These are phyloP conservation scores for Brachypalpus laphriformis DNA, from an alignment of 2,888 invertebrate species.

Conservation along the genomic window DNA sequence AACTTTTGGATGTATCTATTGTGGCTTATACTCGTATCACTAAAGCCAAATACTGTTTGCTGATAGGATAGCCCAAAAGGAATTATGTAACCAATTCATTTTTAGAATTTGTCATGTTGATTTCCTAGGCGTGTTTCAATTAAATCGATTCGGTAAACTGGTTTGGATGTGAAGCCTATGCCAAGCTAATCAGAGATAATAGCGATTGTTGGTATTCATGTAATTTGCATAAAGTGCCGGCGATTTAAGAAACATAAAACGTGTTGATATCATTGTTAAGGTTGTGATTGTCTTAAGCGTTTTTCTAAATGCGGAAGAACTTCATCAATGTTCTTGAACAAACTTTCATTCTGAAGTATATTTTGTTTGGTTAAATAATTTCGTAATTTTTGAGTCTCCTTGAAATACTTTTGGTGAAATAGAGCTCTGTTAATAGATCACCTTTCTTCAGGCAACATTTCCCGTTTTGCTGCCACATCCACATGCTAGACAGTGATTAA, in stretches of 20 bases:
- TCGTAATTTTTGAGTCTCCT: not conserved
- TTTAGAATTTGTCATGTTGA: slow-evolving; percentile 10
- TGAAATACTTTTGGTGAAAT: not conserved
- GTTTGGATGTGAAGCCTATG: slow-evolving; percentile 21
- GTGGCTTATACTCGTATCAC: not conserved
- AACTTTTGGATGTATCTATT: not conserved
- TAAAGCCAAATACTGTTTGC: not conserved
- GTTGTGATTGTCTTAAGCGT: not conserved
- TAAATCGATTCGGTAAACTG: slow-evolving; percentile 3
- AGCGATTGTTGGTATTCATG: slow-evolving; percentile 17
- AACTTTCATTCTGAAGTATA: not conserved
- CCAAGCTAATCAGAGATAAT: not conserved
- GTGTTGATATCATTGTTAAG: not conserved
- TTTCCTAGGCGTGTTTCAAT: slow-evolving; percentile 12
- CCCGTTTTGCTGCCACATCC: too few species aligned
- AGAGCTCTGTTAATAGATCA: not conserved
- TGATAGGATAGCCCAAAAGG: not conserved
- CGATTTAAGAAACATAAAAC: not conserved
- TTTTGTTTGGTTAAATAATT: not conserved
- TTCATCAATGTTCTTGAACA: not conserved
- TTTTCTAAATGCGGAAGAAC: slow-evolving; percentile 21
- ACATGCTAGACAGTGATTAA: slow-evolving; percentile 1
- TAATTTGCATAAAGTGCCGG: slow-evolving; percentile 23
- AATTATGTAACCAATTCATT: slow-evolving; percentile 24
- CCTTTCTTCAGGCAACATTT: not conserved